Evolutionary conservation across 2,113 vertebrate species (phyloP), one percentile per base, ranked within the genome.

Genomic region (Colossoma macropomum): DNA sequence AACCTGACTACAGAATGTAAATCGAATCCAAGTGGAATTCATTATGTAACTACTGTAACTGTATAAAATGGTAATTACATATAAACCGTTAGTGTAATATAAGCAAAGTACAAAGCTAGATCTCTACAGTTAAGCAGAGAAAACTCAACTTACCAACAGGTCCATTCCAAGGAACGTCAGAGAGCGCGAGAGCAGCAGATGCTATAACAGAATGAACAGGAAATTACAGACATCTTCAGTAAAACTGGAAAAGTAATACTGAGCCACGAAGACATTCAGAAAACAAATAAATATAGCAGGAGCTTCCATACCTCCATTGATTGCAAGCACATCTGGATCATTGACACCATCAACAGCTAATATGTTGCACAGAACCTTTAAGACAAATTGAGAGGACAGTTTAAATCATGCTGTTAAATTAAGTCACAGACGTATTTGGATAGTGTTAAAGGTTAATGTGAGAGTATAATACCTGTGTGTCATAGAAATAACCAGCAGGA

Each of bases 81-180:
- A 38, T 4, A 38, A 38, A 38, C 34, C 34, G 7, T 38, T 3
- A 38, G n/a, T 38, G 34, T 5, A 6, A 79, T 23, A 28, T 12
- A 86, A 50, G 13, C 1, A 1, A 41, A 41, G 10, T 41, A 10
- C 9, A 41, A 16, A 8, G 11, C 15, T 52, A 52, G 45, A 12
- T 13, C 5, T 50, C 8, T 50, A 15, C 13, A 50, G 45, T 50
- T 10, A 50, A 3, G 54, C 3, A 56, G 13, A 32, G 3, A 69
- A 27, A 17, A 48, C 12, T 10, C 59, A 76, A 80, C 94, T 94
- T 89, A 99, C 98, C 98, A 84, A 99, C 85, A 62, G 98, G 98
- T 82, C 98, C 98, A 80, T 98, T 93, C 98, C 98, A 99, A 19
- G 98, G 98, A 91, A 99, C 98, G 91, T 99, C 97, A 75, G 98